Evolutionary conservation across 2,113 vertebrate genomes (phyloP), one percentile per base, ranked within the genome.

Genomic region (Ceyx margarethae): DNA sequence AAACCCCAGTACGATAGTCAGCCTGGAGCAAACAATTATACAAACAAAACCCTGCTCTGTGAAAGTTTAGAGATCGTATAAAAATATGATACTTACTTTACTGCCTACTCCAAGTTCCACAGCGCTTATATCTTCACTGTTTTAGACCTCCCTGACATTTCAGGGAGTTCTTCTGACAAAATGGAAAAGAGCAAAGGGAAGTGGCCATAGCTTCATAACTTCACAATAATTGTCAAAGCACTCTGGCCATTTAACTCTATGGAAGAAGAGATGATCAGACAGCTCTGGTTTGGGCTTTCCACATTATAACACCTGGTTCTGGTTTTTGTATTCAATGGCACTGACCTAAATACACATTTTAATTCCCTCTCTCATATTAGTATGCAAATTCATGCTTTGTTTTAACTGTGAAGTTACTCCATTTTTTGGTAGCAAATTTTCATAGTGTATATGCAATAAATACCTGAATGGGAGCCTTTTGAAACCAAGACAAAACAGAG

Each of bases 1-100:
- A 4, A 37, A 37, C 35, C 35, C 6, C 18, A 6, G 9, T 1
- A 8, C 1, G 0, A 3, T 0, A 29, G 33, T 5, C 9, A 20
- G 15, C 29, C 16, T 4, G 45, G 26, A 35, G 25, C 33, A 66
- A 58, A 21, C 12, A 12, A 56, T 21, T 57, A 57, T 8, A 57
- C 3, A 19, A 26, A 35, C 5, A 8, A n/a, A 65, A 2, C 3
- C n/a, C 8, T 5, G 0, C 26, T 10, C 15, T 1, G 4, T 6
- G 20, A 14, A 53, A 16, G 16, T 22, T 57, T 37, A 31, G 46
- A 73, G 45, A 43, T 8, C 3, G 4, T 0, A 18, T 28, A 33
- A 78, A 81, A 53, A 26, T 1, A 2, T 0, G 9, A 11, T 13
- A 8, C 26, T 23, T 28, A 3, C 40, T 83, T 48, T 20, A 23